Evolutionary conservation across 2,113 vertebrate species (phyloP).

Genomic region (Passer montanus): DNA sequence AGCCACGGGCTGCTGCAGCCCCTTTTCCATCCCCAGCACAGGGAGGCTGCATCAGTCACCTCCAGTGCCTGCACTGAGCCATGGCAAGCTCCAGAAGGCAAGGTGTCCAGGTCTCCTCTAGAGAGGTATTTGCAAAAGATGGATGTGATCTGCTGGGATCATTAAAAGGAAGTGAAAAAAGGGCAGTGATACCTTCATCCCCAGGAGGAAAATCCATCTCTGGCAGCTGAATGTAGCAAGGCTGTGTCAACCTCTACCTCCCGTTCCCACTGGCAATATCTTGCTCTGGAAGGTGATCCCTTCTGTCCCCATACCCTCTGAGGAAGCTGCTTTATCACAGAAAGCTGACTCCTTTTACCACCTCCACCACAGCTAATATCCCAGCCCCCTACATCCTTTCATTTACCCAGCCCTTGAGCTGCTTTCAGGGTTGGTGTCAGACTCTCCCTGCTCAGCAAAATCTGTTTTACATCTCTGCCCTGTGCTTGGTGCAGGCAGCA

Average conservation of each 20-base stretch:
- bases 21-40: background rate
- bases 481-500: background rate
- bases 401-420: background rate
- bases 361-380: background rate
- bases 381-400: background rate
- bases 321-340: background rate
- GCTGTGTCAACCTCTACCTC: background rate
- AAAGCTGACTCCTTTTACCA: background rate
- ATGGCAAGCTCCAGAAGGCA: background rate
- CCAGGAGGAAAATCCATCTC: slow-evolving; percentile 36
- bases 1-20: background rate
- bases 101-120: background rate
- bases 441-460: background rate
- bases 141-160: slow-evolving; percentile 15
- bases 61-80: background rate
- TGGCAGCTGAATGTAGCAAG: background rate
- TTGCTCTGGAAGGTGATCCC: background rate
- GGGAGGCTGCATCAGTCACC: background rate
- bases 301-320: background rate
- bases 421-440: background rate
- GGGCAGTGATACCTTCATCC: slow-evolving; percentile 1
- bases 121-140: slow-evolving; percentile 47
- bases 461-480: background rate
- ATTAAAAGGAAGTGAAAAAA: slow-evolving; percentile 17
- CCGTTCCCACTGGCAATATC: accelerated